Base-by-base conservation (phyloP, 2,888 invertebrate species). In the Hesperia comma region DNA sequence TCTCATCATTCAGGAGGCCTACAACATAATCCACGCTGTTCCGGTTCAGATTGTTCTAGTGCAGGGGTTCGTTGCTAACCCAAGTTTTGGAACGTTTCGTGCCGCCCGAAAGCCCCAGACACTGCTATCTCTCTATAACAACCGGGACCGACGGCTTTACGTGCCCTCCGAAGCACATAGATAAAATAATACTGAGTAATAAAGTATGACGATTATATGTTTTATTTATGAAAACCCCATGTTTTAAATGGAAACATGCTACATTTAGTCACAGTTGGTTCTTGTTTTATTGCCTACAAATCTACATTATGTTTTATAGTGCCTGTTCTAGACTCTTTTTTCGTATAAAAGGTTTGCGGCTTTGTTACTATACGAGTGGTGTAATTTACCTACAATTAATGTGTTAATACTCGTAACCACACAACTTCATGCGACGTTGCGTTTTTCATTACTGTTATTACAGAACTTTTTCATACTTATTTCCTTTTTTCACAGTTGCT, bases 321-420 rank as follows among this genome's bases (percentile, higher is more conserved):
- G 14, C 53, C 32, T 21, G 43, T 54, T 54, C 66, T 66, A 51
- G 58, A 66, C 66, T 43, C 17, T 46, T 43, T 66, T 66, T 55
- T 43, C 53, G n/a, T 17, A 41, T 26, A 14, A 60, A 19, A 33
- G 33, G 66, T 40, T 43, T 60, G 53, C 46, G 54, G 58, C 66
- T 60, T 66, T 58, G 53, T 64, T 64, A 26, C 41, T 41, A 26
- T 54, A 53, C 51, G 53, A 60, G 58, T n/a, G 21, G 43, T 53
- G 53, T 66, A 58, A 66, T 66, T 66, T 66, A 15, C 43, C 58
- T 43, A 58, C 58, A 60, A 19, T 66, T 54, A 66, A 60, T 60
- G 58, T 58, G 32, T 58, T 58, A 43, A 49, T 64, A 41, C 51
- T 58, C 55, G 37, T 46, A 56, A 7, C 37, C 15, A 41, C 26